Evolutionary conservation across 1,140 invertebrate genomes (phyloP), one percentile per base, ranked within the genome.

Genomic region (Stratiolaelaps scimitus): DNA sequence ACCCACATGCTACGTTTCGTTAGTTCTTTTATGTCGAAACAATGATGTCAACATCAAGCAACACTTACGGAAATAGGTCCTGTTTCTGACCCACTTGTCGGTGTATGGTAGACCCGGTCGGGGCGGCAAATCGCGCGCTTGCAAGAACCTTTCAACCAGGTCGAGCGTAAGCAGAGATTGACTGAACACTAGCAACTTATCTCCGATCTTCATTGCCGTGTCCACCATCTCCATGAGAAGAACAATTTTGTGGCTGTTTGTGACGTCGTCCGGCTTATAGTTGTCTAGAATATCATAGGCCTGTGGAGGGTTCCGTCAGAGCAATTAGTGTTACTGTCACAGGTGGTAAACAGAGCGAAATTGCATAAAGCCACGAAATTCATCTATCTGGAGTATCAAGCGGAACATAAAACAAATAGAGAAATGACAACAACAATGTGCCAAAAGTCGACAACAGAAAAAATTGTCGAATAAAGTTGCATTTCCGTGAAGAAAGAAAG

Each of bases 121-220:
- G 45, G 83, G 84, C 7, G 89, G 88, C 69, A 94, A 84, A 69
- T 82, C 80, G 71, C 83, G 84, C 71, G 83, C 82, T 70, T 87
- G 84, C 43, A 98, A 79, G 75, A 93, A 95, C 70, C 92, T 86
- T 81, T 99, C 95, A 68, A 99, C 88, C n/a, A 97, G 79, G 81
- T 94, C 90, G 46, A 99, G 77, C 0, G 94, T 98, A 69, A 95
- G 87, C 13, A 98, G 80, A 72, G 90, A 95, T 75, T 96, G 93
- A 72, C 92, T 96, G 74, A 99, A 98, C 1, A 98, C 81, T n/a
- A 98, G 79, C 23, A 98, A 80, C 67, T 93, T 84, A 77, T 98
- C 94, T 1, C 89, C 89, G 34, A 88, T 71, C 65, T 80, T 78
- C 40, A 95, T 84, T 69, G 89, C 87, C 76, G 96, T 87, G 70